Conservation (phyloP, 1,140 invertebrate genomes). For the Lepidotrigona ventralis region DNA sequence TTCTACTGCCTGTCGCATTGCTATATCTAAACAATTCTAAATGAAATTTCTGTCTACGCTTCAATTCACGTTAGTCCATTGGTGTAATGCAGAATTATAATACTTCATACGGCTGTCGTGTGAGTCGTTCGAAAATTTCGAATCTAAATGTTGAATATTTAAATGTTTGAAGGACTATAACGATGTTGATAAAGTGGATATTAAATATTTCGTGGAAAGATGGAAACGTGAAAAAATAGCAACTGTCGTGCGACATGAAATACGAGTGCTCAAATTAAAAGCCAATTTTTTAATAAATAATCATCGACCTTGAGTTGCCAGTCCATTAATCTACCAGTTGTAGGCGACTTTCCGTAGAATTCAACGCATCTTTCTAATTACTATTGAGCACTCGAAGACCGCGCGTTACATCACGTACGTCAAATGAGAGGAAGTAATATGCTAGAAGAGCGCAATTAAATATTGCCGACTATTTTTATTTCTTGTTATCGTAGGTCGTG, state of each 20-base stretch:
- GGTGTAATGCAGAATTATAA: neutral
- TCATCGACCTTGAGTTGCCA: neutral
- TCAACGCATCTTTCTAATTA: neutral
- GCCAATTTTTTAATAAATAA: neutral
- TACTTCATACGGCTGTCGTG: neutral
- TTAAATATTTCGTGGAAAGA: neutral
- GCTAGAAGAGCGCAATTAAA: slow-evolving; percentile 18
- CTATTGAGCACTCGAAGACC: neutral
- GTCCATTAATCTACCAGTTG: too few species aligned
- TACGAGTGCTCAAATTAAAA: neutral
- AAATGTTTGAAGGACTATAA: neutral
- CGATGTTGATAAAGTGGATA: neutral
- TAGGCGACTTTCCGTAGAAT: too few species aligned
- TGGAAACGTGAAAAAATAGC: neutral
- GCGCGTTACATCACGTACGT: slow-evolving; percentile 9
- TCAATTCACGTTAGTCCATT: neutral
- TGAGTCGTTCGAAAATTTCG: neutral
- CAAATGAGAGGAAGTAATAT: slow-evolving; percentile 19
- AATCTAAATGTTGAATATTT: neutral
- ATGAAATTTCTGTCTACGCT: neutral
- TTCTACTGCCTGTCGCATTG: too few species aligned
- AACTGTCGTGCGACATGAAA: neutral
- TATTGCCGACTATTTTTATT: neutral
- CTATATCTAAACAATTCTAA: neutral
- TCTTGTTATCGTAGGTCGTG: neutral